Percentiles rank a stretch among this genome's conserved stretches.
Conservation (phyloP, 2,113 vertebrate species). For the Arvicanthis niloticus region DNA sequence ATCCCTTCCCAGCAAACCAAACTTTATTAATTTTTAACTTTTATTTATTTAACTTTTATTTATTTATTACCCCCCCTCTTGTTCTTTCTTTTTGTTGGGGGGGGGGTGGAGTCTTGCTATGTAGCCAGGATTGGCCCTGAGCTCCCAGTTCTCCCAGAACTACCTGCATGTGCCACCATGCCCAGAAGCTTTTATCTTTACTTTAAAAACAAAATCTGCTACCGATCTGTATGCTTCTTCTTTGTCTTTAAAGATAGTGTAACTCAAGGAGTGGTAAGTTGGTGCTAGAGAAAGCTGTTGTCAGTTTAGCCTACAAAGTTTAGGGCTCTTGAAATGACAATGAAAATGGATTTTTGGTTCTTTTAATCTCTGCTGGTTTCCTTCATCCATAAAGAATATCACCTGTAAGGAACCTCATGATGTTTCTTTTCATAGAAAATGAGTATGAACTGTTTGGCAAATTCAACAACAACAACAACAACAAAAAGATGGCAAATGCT, state of each 20-base stretch:
- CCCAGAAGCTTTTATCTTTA: neutral
- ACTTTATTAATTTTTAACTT: neutral
- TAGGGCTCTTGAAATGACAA: conserved; percentile 44
- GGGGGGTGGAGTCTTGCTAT: neutral
- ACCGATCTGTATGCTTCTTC: neutral
- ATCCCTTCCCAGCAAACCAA: neutral
- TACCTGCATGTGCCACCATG: too few species aligned
- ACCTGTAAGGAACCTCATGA: conserved; percentile 23
- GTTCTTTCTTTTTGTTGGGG: neutral
- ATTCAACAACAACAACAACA: neutral
- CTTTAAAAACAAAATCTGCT: neutral
- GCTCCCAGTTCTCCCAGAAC: neutral
- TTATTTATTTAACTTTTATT: neutral
- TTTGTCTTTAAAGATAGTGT: conserved; percentile 11
- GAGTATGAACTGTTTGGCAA: conserved; percentile 19
- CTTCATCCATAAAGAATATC: conserved; percentile 12
- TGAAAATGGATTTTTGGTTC: conserved; percentile 32
- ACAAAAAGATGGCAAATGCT: neutral
- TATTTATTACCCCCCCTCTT: too few species aligned
- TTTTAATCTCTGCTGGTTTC: conserved; percentile 52
- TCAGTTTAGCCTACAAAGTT: neutral
- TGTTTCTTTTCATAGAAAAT: conserved; percentile 48
- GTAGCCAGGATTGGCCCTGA: neutral
- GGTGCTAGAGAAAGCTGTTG: neutral
- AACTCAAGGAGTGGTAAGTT: neutral